Evolutionary conservation across 2,113 vertebrate genomes (phyloP).

Genomic region (Stomatorhinus ivindoensis): DNA sequence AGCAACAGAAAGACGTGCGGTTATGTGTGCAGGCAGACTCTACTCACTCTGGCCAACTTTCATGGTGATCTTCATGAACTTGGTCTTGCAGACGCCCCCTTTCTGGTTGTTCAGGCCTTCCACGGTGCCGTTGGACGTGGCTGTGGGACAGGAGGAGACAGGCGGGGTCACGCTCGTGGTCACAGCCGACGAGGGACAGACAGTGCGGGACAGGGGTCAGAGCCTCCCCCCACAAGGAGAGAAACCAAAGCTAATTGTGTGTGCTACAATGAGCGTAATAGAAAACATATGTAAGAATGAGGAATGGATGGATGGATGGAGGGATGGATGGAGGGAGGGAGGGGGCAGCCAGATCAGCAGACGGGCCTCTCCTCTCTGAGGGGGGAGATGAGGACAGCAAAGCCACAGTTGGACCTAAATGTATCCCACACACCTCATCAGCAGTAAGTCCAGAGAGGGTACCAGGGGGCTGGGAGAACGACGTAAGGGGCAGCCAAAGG

Average conservation of each 20-base stretch:
- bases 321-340: background rate
- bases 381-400: background rate
- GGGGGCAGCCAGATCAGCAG: background rate
- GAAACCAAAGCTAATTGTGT: background rate
- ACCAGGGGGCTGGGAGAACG: background rate
- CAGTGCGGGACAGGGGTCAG: background rate
- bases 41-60: conserved; percentile 99
- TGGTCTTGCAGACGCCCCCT: conserved; percentile 95
- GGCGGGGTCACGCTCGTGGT: background rate
- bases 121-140: conserved; percentile 96
- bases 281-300: background rate
- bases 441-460: background rate
- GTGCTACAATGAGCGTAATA: background rate
- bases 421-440: background rate
- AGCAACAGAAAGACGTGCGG: background rate
- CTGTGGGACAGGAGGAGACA: conserved; percentile 46
- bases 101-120: conserved; percentile 98
- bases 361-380: background rate
- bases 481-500: background rate
- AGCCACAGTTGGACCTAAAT: background rate
- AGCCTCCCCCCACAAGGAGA: background rate
- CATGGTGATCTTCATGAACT: conserved; percentile 99
- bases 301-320: background rate
- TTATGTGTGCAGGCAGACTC: conserved; percentile 18
- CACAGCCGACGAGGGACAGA: background rate